A percentile compares a stretch with the other conserved stretches of the same genome.
These are phyloP conservation scores for Trinectes maculatus DNA, from an alignment of 2,113 vertebrate genomes.

Conservation along the genomic window DNA sequence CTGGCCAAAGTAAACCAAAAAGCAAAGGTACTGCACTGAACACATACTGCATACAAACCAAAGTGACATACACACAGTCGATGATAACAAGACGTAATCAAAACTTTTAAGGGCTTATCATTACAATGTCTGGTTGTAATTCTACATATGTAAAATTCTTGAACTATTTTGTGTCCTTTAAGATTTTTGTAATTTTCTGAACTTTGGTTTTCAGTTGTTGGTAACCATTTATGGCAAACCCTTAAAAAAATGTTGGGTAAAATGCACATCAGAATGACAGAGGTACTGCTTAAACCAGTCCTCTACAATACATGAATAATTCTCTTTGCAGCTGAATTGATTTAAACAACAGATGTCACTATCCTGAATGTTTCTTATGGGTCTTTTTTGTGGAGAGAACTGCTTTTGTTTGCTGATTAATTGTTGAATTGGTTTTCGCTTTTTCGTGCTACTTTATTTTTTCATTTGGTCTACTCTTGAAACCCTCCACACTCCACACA, in stretches of 20 bases:
- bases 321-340: constrained; percentile 5
- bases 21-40: constrained; percentile 86
- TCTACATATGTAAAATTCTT: constrained; percentile 5
- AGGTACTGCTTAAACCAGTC: neutral
- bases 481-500: constrained; percentile 15
- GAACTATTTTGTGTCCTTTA: too few relatives aligned
- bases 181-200: too few relatives aligned
- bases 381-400: neutral
- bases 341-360: constrained; percentile 4
- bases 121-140: neutral
- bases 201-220: too few relatives aligned
- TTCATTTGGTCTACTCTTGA: constrained; percentile 1
- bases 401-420: neutral
- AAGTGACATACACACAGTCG: neutral
- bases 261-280: too few relatives aligned
- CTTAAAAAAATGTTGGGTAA: too few relatives aligned
- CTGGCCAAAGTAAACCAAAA: constrained; percentile 95
- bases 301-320: neutral
- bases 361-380: neutral
- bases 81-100: neutral
- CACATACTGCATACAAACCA: constrained; percentile 3
- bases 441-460: neutral
- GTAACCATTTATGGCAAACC: too few relatives aligned
- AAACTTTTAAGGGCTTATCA: constrained; percentile 19
- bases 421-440: neutral